These are phyloP conservation scores for Microtus ochrogaster DNA, from an alignment of 2,113 vertebrate genomes.

Conservation along the genomic window DNA sequence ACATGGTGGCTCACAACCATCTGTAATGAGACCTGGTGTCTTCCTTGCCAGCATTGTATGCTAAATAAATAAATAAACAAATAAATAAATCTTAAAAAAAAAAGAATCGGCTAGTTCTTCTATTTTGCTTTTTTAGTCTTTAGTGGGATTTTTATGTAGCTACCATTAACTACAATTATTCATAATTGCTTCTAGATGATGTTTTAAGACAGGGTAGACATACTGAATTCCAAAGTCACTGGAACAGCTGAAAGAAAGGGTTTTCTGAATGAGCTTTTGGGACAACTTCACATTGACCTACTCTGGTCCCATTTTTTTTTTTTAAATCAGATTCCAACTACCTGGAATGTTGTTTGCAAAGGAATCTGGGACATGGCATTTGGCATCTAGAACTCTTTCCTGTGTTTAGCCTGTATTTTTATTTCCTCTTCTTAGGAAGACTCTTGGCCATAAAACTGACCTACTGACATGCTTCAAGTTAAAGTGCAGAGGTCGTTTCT, in stretches of 20 bases:
- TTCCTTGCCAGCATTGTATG: too few relatives aligned
- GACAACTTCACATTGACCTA: background rate
- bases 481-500: background rate
- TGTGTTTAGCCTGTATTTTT: background rate
- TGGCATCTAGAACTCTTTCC: background rate
- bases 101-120: background rate
- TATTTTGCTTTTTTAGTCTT: background rate
- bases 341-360: background rate
- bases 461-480: background rate
- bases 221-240: background rate
- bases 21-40: too few relatives aligned
- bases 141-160: background rate
- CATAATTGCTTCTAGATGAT: background rate
- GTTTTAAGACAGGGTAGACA: background rate
- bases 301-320: constrained; percentile 16
- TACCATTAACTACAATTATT: background rate
- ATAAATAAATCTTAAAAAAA: too few relatives aligned
- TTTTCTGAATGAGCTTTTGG: background rate
- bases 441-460: background rate
- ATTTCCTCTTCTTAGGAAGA: background rate
- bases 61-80: too few relatives aligned
- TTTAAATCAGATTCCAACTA: background rate
- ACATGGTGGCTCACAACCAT: too few relatives aligned
- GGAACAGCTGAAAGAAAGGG: background rate
- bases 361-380: background rate